phyloP scores from a whole-genome alignment of 2,113 vertebrate species.

The Ardeotis arabs region DNA sequence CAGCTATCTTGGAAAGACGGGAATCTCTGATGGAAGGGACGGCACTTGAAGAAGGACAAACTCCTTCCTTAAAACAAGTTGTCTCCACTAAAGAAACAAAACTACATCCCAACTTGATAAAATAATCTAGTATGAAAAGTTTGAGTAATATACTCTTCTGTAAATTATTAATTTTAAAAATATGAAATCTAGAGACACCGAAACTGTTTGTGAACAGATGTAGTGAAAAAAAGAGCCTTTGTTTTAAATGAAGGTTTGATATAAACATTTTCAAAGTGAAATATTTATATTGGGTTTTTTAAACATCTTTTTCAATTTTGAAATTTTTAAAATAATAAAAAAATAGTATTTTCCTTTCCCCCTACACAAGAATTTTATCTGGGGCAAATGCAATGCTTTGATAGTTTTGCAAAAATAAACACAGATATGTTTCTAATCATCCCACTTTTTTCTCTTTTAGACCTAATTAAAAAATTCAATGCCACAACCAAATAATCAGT shows the following conservation, averaged over 20 bases:
- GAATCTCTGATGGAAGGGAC: neutral
- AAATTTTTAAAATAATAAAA: neutral
- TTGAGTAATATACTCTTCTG: neutral
- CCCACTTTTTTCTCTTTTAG: neutral
- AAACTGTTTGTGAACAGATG: neutral
- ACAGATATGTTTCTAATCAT: neutral
- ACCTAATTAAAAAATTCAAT: neutral
- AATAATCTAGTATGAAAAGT: neutral
- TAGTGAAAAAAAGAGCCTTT: neutral
- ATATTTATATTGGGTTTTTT: neutral
- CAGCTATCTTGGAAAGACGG: neutral
- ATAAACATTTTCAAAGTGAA: neutral
- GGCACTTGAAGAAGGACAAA: neutral
- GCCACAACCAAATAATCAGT: slow-evolving; percentile 17
- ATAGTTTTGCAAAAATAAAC: neutral
- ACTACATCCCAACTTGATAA: neutral
- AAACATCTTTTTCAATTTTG: neutral
- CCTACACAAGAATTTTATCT: neutral
- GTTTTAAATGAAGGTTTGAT: neutral
- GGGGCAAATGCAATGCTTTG: neutral
- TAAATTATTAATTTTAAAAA: neutral
- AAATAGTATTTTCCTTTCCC: neutral
- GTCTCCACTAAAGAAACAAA: neutral
- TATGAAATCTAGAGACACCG: neutral
- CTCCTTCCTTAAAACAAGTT: neutral